Evolutionary conservation across 30 jellyfish, hydroid and myxozoan species (phyloP).

Genomic region (Turritopsis dohrnii): DNA sequence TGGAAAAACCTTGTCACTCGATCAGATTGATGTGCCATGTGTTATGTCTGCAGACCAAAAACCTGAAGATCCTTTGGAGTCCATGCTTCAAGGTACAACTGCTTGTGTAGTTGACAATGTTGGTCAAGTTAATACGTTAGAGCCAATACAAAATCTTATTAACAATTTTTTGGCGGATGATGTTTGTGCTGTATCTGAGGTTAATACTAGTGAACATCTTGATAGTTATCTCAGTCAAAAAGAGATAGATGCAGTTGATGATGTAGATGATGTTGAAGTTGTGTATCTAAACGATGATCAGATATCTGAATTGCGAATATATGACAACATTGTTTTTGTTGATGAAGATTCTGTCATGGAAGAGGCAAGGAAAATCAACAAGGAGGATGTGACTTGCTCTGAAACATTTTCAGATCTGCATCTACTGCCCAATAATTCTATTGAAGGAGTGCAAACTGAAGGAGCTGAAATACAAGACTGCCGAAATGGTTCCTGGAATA

Average conservation of each 20-base stretch:
- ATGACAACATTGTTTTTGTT: conserved; percentile 10
- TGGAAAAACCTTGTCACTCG: not conserved
- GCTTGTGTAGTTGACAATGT: not conserved
- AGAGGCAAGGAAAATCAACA: not conserved
- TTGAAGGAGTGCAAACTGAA: not conserved
- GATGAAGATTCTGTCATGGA: conserved; percentile 8
- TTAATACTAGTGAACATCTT: not conserved
- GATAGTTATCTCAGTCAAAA: not conserved
- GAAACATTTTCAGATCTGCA: not conserved
- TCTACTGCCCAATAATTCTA: not conserved
- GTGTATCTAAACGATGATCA: conserved; percentile 18
- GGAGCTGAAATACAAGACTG: not conserved
- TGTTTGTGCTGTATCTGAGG: not conserved
- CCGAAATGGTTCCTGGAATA: not conserved
- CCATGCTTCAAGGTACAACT: not conserved
- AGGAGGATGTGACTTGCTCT: not conserved
- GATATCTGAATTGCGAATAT: not conserved
- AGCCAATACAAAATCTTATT: not conserved
- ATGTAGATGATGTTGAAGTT: conserved; percentile 9
- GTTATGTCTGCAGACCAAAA: not conserved
- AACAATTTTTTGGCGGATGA: not conserved
- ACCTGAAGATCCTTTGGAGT: not conserved
- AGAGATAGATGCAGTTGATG: not conserved
- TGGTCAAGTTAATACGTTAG: not conserved
- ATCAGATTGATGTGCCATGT: not conserved